These are phyloP conservation scores for Sphaerophoria rueppellii DNA, from an alignment of 2,888 invertebrate genomes.

Conservation along the genomic window DNA sequence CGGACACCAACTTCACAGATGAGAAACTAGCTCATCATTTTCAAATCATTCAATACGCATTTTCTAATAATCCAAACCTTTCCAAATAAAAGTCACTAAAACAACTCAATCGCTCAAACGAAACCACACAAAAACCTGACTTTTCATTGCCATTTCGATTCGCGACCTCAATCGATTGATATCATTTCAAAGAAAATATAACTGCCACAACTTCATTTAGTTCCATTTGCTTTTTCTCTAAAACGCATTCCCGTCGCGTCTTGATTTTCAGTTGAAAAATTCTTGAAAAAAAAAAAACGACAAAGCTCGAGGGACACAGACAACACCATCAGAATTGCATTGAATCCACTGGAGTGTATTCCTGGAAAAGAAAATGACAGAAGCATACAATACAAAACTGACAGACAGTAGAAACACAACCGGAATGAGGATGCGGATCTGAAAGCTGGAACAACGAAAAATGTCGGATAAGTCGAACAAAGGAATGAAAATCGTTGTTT, in stretches of 20 bases:
- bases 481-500: conserved; percentile 53
- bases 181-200: conserved; percentile 48
- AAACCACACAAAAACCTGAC: conserved; percentile 13
- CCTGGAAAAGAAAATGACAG: conserved; percentile 27
- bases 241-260: background rate
- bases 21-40: too few relatives aligned
- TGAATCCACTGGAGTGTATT: background rate
- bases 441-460: background rate
- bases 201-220: conserved; percentile 63
- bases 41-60: too few relatives aligned
- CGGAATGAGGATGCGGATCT: background rate
- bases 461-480: conserved; percentile 50
- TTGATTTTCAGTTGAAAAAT: background rate
- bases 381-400: conserved; percentile 24
- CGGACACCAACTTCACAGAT: too few relatives aligned
- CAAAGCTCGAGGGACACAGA: background rate
- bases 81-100: background rate
- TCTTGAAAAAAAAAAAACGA: background rate
- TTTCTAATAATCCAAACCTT: background rate
- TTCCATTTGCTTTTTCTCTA: conserved; percentile 13
- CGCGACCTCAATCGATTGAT: conserved; percentile 64
- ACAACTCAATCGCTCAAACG: conserved; percentile 10
- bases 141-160: conserved; percentile 25
- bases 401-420: background rate
- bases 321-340: conserved; percentile 9